Evolutionary conservation across 2,888 invertebrate genomes (phyloP), one percentile per base, ranked within the genome.

Genomic region (Dermolepida albohirtum): DNA sequence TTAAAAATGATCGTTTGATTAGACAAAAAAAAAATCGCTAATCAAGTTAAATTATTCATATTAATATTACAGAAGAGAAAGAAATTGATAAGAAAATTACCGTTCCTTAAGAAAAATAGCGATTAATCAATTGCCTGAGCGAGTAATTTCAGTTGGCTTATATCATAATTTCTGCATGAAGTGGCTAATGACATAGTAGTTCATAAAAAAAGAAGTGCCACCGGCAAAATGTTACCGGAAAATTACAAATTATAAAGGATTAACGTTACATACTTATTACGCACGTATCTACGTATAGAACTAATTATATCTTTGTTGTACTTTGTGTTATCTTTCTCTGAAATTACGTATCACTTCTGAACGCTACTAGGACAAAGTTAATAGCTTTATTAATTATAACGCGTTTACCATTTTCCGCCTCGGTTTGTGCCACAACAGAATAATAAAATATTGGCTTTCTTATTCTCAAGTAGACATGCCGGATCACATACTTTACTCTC

Each of bases 371-470:
- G 34, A 27, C 8, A 14, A 34, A 12, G 29, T 34, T 52, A 34
- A 52, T 52, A 34, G 51, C 51, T 52, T 52, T 52, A 52, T 52
- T 52, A 52, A 52, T 52, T 29, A 14, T 52, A 52, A 52, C 7
- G 34, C 34, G 29, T 8, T 52, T 52, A 34, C 14, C 34, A n/a
- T 52, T 27, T 52, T 52, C 29, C 22, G 51, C 27, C 14, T 34
- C 51, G 14, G 51, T 29, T 52, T 29, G 29, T 12, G 12, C 34
- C 51, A 52, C 51, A 34, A 52, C 51, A 52, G 29, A 34, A 29
- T n/a, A 27, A 52, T 52, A n/a, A n/a, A 22, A 49, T 12, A 2
- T n/a, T n/a, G n/a, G n/a, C n/a, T n/a, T n/a, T n/a, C n/a, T n/a
- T n/a, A n/a, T n/a, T n/a, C n/a, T n/a, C n/a, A n/a, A n/a, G n/a